Base-by-base conservation (phyloP, 2,888 invertebrate species). In the Aphodius granarius region DNA sequence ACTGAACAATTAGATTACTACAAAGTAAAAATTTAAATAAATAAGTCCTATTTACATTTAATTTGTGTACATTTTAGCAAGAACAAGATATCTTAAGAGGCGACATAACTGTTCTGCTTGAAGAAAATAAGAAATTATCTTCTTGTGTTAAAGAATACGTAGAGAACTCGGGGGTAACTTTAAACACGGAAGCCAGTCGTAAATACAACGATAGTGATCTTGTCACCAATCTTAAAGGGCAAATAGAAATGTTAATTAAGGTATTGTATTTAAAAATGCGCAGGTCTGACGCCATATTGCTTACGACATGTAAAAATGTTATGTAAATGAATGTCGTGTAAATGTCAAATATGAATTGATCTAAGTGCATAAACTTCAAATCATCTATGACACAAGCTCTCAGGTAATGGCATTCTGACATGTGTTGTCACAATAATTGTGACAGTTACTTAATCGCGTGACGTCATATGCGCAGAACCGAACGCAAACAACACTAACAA, bases 1-100 rank as follows among this genome's bases (percentile, higher is more conserved):
- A 88, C 89, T 81, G 86, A 85, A 65, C 89, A 90, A 87, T 84
- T 89, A 22, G 86, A 89, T 70, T 89, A 88, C 85, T 89, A 89
- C 79, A 88, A 89, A 85, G 90, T 90, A 85, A 82, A 73, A 77
- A 66, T 15, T 66, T 20, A 15, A 20, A 3, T 20, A 70, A 20
- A 43, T 43, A 43, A 43, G 5, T 43, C 9, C 16, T 64, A 17
- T 64, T 64, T 64, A 18, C 64, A 3, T 16, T n/a, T n/a, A n/a
- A n/a, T 63, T 63, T 63, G 16, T 63, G 16, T 16, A 16, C 16
- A 16, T 66, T 66, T 4, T 66, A 77, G 77, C 23, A 75, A 71
- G 77, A 77, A 66, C 75, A 75, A 75, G 65, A 73, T 64, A 20
- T 71, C 22, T 75, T 77, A 68, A 73, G 63, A 23, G 73, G 71